Base-by-base conservation (phyloP, 2,797 vertebrate species). In the Smutsia gigantea region DNA sequence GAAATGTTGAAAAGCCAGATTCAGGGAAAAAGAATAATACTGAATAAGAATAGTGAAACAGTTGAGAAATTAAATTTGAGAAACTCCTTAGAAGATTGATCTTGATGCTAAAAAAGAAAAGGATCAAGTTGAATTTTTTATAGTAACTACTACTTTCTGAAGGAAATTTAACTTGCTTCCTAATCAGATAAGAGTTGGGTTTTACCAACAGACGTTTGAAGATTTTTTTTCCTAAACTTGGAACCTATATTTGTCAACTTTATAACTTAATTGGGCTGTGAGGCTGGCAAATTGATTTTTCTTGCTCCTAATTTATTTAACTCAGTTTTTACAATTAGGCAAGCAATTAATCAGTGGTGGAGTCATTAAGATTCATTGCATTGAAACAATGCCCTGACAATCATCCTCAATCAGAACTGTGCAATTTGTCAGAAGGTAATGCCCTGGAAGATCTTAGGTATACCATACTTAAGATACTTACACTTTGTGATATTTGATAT, bases 241-340 rank as follows among this genome's bases (percentile, higher is more conserved):
- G 93, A 94, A 94, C 72, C 84, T 96, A 49, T 95, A 97, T 98
- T 97, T 98, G 97, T 97, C 97, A 97, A 97, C 97, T 97, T 96
- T 97, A 97, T 97, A 97, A 97, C 94, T 98, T 97, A 97, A 98
- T 97, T 98, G 97, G 93, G 91, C 77, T 92, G 72, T 68, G 61
- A 94, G 79, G 51, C 92, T 97, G 96, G 97, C 96, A 97, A 98
- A 97, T 97, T 97, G 97, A 97, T 97, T 97, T 97, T 97, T 96
- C 96, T 96, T 97, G 87, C 84, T 96, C 88, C 95, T 97, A 97
- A 98, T 97, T 98, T 98, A 98, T 98, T 97, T 97, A 98, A 97
- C 96, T 98, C 94, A 97, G 96, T 97, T 98, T 98, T 97, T 96
- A 98, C 97, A 97, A 97, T 97, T 98, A 97, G 89, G 95, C 89